Base-by-base conservation (phyloP, 2,888 invertebrate genomes). In the Agrochola lota region DNA sequence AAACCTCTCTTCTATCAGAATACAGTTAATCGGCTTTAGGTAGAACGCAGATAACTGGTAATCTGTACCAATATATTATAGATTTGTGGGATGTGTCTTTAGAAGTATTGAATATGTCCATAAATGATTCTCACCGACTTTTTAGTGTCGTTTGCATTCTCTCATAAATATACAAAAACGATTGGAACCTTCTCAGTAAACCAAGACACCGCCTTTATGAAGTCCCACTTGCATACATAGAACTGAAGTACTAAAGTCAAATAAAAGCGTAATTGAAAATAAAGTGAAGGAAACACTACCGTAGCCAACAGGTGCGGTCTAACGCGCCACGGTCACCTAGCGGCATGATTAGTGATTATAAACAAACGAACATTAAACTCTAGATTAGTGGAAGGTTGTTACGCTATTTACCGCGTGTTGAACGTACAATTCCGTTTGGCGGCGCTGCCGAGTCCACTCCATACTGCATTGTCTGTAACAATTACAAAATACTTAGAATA, bases 381-480 rank as follows among this genome's bases (percentile, higher is more conserved):
- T 87, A 87, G 40, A 70, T 78, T 81, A 87, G 75, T 83, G 86
- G 86, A 87, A 87, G 87, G 78, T 85, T 70, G 82, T 80, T 74
- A 79, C 72, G 71, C 78, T 85, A 63, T 71, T 74, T 84, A 84
- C 85, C 87, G 78, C 77, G 52, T 59, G 71, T 60, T 77, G 74
- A 76, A 85, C 85, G 78, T 77, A 87, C 78, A 87, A 87, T 87
- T 87, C 80, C 87, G 73, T 75, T 77, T 78, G 77, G 83, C 87
- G 73, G 80, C 71, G 85, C 81, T 83, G 83, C 77, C 87, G 76
- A 78, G 62, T 76, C 75, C 75, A 71, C 66, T 83, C 71, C 75
- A 84, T 64, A 83, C 72, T 75, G 78, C n/a, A 49, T 76, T 26
- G 55, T 71, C 78, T 82, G 80, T 62, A 77, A 83, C 66, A 71